phyloP scores from a whole-genome alignment of 2,113 vertebrate species.

The Tinamus guttatus region DNA sequence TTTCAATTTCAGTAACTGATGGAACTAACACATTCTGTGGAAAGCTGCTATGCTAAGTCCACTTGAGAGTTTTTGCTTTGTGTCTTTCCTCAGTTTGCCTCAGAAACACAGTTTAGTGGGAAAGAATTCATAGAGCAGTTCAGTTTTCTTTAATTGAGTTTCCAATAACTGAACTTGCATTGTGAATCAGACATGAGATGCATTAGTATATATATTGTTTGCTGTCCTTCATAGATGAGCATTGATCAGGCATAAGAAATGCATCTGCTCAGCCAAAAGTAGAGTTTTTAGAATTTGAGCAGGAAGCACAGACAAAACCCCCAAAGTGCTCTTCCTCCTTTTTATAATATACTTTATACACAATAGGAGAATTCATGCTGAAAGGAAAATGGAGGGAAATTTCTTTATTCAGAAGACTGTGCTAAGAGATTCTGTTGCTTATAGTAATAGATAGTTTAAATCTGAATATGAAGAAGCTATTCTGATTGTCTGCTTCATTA shows the following conservation, averaged over 20 bases:
- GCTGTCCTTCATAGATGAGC: not conserved
- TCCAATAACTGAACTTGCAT: not conserved
- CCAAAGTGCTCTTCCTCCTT: too few relatives aligned
- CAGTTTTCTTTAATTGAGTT: not conserved
- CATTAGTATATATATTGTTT: not conserved
- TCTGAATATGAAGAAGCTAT: not conserved
- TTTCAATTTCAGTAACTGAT: not conserved
- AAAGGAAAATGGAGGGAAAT: not conserved
- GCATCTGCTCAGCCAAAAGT: not conserved
- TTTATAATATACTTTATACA: not conserved
- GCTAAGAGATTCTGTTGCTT: not conserved
- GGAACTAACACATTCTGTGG: not conserved
- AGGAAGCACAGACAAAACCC: too few relatives aligned
- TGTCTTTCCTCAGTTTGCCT: not conserved
- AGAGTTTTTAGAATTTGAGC: not conserved
- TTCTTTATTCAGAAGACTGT: not conserved
- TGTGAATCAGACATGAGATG: not conserved
- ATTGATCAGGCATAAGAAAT: not conserved
- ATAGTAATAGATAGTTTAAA: not conserved
- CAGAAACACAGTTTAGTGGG: not conserved
- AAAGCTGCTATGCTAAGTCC: not conserved
- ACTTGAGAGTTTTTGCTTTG: not conserved
- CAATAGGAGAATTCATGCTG: not conserved
- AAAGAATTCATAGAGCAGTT: not conserved
- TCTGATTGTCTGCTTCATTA: not conserved